A percentile compares a stretch with the other conserved stretches of the same genome.
phyloP scores from a whole-genome alignment of 2,888 invertebrate genomes.

The Tigriopus californicus region DNA sequence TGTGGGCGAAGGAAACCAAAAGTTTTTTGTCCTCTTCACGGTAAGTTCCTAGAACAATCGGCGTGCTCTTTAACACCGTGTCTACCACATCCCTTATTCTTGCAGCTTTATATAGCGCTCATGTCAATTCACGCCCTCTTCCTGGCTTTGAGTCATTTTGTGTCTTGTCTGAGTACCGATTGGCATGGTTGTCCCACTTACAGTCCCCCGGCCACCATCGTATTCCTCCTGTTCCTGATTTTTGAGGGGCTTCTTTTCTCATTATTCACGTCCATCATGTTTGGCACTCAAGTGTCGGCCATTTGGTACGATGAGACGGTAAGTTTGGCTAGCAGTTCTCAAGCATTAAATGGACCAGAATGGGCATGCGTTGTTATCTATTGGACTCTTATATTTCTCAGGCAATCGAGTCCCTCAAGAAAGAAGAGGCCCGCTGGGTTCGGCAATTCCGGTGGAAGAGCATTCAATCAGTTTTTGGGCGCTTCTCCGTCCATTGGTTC shows the following conservation, averaged over 20 bases:
- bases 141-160: slow-evolving; percentile 77
- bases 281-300: slow-evolving; percentile 84
- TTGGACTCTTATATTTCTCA: slow-evolving; percentile 29
- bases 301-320: slow-evolving; percentile 98
- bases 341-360: background rate
- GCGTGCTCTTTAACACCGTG: too few species aligned
- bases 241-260: slow-evolving; percentile 73
- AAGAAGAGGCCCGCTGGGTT: slow-evolving; percentile 81
- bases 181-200: slow-evolving; percentile 86
- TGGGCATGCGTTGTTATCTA: background rate
- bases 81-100: slow-evolving; percentile 22
- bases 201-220: slow-evolving; percentile 88
- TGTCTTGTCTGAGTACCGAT: slow-evolving; percentile 75
- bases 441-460: slow-evolving; percentile 84
- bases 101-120: slow-evolving; percentile 91
- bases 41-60: slow-evolving; percentile 40
- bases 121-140: slow-evolving; percentile 85
- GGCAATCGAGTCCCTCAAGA: slow-evolving; percentile 93
- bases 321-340: too few species aligned
- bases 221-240: slow-evolving; percentile 68
- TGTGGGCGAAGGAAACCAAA: slow-evolving; percentile 97
- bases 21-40: slow-evolving; percentile 94
- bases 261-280: slow-evolving; percentile 93
- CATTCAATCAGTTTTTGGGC: slow-evolving; percentile 87
- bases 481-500: slow-evolving; percentile 85